phyloP scores from a whole-genome alignment of 2,797 vertebrate species.

The Falco concolor region DNA sequence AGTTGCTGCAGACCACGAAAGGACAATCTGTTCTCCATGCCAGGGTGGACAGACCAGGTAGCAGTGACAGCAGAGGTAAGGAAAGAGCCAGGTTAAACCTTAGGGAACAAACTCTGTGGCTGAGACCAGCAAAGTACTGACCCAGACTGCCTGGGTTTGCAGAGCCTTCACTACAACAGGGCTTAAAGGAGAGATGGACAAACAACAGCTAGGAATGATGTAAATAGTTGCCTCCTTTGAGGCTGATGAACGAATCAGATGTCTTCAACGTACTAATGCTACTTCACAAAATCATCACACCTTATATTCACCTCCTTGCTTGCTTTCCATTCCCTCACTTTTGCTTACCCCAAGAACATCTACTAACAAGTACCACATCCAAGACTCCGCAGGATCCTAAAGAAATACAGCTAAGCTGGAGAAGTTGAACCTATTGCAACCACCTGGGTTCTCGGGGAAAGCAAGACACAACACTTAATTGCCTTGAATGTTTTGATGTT shows the following conservation, averaged over 20 bases:
- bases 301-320: background rate
- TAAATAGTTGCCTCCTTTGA: background rate
- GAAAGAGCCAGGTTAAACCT: background rate
- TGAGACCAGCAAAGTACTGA: background rate
- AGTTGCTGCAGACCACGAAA: background rate
- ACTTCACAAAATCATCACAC: background rate
- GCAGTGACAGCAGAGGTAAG: background rate
- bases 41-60: background rate
- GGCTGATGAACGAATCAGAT: background rate
- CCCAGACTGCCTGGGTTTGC: background rate
- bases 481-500: background rate
- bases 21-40: background rate
- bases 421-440: background rate
- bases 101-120: background rate
- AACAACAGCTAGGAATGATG: rapidly evolving
- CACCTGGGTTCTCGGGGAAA: background rate
- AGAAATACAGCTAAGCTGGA: background rate
- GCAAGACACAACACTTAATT: background rate
- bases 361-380: background rate
- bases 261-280: background rate
- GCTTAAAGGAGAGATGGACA: background rate
- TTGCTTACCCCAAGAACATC: background rate
- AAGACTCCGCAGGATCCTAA: background rate
- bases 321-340: background rate
- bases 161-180: background rate